phyloP scores from a whole-genome alignment of 2,888 invertebrate species.

The Allolobophora icterica region DNA sequence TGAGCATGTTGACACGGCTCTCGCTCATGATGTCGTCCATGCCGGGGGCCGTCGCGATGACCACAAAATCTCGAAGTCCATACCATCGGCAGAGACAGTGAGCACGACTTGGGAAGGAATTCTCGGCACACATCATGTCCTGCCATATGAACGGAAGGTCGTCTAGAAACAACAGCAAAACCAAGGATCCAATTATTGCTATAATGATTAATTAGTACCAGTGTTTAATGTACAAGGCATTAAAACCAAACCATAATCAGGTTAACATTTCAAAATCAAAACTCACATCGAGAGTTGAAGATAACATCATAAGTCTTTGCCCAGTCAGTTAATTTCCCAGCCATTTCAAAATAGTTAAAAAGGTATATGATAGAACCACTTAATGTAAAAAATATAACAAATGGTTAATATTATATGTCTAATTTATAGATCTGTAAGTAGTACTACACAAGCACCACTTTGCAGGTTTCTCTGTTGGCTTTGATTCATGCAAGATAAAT shows the following conservation, averaged over 20 bases:
- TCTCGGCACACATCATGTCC: slow-evolving; percentile 64
- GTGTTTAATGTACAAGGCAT: no score
- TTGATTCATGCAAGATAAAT: no score
- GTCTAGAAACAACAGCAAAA: slow-evolving; percentile 29
- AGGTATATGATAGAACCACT: no score
- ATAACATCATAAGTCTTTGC: background rate
- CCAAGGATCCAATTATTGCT: background rate
- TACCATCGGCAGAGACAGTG: slow-evolving; percentile 68
- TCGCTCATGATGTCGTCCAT: slow-evolving; percentile 64
- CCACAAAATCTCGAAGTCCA: slow-evolving; percentile 82
- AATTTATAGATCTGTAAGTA: no score
- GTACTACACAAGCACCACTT: no score
- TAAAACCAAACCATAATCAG: no score
- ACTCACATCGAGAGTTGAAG: background rate
- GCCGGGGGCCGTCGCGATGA: slow-evolving; percentile 74
- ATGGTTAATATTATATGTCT: no score
- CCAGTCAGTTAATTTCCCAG: background rate
- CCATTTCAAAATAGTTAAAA: no score
- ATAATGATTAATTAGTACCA: no score
- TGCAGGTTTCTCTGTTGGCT: no score
- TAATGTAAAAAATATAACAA: no score
- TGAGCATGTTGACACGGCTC: slow-evolving; percentile 76
- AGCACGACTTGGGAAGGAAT: slow-evolving; percentile 72
- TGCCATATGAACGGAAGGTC: slow-evolving; percentile 46
- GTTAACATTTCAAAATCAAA: background rate